These are phyloP conservation scores for Myiotriccus ornatus DNA, from an alignment of 2,797 vertebrate genomes.

Conservation along the genomic window DNA sequence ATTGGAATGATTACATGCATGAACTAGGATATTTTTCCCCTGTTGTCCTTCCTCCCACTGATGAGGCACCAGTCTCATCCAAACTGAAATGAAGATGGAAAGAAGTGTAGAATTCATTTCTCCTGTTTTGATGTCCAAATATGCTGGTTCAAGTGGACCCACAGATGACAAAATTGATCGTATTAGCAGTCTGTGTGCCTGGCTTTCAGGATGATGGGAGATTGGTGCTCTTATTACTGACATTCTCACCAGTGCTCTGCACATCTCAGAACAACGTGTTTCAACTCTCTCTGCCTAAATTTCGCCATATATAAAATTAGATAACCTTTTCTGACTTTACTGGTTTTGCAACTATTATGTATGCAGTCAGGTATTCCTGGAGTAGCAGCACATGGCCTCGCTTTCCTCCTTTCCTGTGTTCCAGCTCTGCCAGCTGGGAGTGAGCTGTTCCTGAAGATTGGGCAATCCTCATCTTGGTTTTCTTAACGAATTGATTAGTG, in stretches of 20 bases:
- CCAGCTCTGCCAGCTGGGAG: neutral
- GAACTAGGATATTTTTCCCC: neutral
- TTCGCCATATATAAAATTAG: conserved; percentile 4
- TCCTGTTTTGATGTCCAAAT: neutral
- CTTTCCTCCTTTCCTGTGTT: neutral
- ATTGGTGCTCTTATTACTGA: neutral
- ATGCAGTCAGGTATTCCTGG: neutral
- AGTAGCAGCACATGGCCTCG: neutral
- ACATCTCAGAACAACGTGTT: neutral
- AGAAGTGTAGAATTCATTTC: neutral
- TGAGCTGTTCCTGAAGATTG: neutral
- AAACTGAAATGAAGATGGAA: neutral
- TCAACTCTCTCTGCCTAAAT: neutral
- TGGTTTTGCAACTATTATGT: conserved; percentile 22
- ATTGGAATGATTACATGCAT: neutral
- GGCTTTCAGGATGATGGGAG: neutral
- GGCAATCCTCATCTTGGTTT: neutral
- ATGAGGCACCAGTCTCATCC: neutral
- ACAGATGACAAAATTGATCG: neutral
- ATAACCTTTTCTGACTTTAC: conserved; percentile 12
- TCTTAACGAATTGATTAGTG: neutral
- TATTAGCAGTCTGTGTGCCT: neutral
- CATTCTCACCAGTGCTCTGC: neutral
- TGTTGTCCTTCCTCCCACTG: neutral
- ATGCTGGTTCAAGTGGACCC: neutral